These are phyloP conservation scores for Bombus confusus DNA, from an alignment of 1,140 invertebrate genomes.

Conservation along the genomic window DNA sequence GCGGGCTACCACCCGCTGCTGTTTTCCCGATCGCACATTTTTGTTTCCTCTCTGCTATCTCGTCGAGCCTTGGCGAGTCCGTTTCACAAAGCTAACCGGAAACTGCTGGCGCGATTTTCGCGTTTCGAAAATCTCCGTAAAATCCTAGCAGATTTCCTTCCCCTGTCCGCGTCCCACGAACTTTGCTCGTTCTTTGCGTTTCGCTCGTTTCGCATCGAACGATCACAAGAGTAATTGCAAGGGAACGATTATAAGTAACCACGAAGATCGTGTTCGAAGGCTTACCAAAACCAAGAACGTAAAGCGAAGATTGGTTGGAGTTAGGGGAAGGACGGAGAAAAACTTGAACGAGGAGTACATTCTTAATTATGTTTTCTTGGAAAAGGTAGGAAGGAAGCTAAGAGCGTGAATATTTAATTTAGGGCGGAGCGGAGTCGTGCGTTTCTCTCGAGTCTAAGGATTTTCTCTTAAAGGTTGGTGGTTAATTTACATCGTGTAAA, in stretches of 20 bases:
- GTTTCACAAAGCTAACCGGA: background rate
- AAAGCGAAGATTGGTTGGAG: background rate
- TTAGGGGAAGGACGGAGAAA: background rate
- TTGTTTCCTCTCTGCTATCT: background rate
- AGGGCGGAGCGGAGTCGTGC: too few species aligned
- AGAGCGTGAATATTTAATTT: conserved; percentile 3
- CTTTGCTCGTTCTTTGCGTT: too few species aligned
- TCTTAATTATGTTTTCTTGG: background rate
- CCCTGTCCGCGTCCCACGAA: too few species aligned
- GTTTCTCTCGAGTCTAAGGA: too few species aligned
- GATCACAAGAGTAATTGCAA: too few species aligned
- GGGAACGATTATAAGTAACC: too few species aligned
- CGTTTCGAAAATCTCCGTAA: background rate
- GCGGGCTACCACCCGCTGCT: conserved; percentile 7
- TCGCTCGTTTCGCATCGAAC: background rate
- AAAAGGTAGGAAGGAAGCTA: too few species aligned
- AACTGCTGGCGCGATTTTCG: background rate
- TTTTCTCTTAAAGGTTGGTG: background rate
- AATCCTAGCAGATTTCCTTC: too few species aligned
- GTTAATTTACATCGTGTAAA: background rate
- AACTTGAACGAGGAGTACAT: background rate
- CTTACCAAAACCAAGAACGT: background rate
- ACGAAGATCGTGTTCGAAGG: background rate
- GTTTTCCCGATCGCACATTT: background rate
- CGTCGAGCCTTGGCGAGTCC: background rate